Evolutionary conservation across 2,888 invertebrate species (phyloP), one percentile per base, ranked within the genome.

Genomic region (Abscondita cerata): DNA sequence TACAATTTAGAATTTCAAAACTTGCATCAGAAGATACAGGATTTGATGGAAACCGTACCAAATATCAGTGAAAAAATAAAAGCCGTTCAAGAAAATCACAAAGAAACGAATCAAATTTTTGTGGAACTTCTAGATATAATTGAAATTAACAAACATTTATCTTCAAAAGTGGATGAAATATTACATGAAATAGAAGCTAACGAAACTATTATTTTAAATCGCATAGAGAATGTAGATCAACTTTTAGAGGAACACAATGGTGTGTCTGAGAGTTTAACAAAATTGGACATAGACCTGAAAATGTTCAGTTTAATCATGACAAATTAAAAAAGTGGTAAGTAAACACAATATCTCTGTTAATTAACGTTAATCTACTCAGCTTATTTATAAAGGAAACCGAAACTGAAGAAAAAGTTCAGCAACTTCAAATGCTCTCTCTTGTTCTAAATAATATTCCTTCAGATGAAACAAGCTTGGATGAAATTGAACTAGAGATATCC

Each of bases 401-500:
- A 9, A 41, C 50, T 9, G 31, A 53, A 1, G 13, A 20, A 1
- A 33, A 46, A 9, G 54, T 65, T 33, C 40, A 44, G 34, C 8
- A 13, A 20, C 31, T 62, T 18, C 12, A 50, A 19, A 59, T 56
- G 15, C 53, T 53, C 25, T 38, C 57, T 1, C 19, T 47, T 19
- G 2, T 60, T 25, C 36, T 64, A 34, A 47, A 46, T 20, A 3
- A 12, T 0, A 13, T 68, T 36, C 55, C 55, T 9, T 40, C 34
- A 34, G 25, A 40, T 8, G 33, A 60, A 6, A 18, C 48, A 2
- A 40, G 62, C 15, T 34, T 68, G 6, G 31, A 53, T 15, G 9
- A 31, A 47, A 60, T 65, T 20, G 57, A 66, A 51, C 18, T 53
- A 12, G 66, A 70, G 53, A 60, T 68, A 13, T 18, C 52, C 40